Base-by-base conservation (phyloP, 2,797 vertebrate species). In the Artibeus jamaicensis region DNA sequence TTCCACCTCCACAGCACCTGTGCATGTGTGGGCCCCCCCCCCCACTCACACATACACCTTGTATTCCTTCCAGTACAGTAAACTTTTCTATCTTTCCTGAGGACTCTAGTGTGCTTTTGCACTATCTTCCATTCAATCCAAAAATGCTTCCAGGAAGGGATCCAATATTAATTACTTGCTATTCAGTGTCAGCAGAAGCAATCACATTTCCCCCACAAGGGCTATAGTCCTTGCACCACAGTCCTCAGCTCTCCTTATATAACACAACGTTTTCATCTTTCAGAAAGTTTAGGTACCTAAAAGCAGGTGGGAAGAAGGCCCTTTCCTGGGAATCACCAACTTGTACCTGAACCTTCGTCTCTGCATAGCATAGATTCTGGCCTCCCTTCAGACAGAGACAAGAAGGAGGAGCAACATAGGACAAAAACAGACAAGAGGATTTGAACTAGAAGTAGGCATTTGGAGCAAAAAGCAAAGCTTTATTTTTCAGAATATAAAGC, bases 381-480 rank as follows among this genome's bases (percentile, higher is more conserved):
- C 22, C 42, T 85, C 24, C 44, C n/a, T 71, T 67, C 32, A 81
- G 22, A 29, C 46, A 87, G 50, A 57, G 48, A 44, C 3, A 10
- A 37, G 19, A 50, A 22, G 21, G 18, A 70, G 26, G 29, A 92
- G 39, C 18, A 59, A 77, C 0, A 5, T 1, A 8, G 26, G 34
- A 74, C 39, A 21, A 73, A 34, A 76, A 53, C 5, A 67, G 1
- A 76, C 15, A 71, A 15, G 18, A 14, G 5, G 42, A 84, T 59
- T 81, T 71, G 67, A 81, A 46, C 42, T 39, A 42, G 68, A 93
- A 76, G 46, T 44, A 42, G 12, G 71, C 59, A 2, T 79, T 89
- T 86, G 55, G 18, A 94, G 26, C 26, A 89, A 89, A 85, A 94
- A 67, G 12, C 57, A 21, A 86, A 70, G 12, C 81, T 68, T 65